Conservation (phyloP, 1,140 invertebrate species). For the Drosophila auraria region DNA sequence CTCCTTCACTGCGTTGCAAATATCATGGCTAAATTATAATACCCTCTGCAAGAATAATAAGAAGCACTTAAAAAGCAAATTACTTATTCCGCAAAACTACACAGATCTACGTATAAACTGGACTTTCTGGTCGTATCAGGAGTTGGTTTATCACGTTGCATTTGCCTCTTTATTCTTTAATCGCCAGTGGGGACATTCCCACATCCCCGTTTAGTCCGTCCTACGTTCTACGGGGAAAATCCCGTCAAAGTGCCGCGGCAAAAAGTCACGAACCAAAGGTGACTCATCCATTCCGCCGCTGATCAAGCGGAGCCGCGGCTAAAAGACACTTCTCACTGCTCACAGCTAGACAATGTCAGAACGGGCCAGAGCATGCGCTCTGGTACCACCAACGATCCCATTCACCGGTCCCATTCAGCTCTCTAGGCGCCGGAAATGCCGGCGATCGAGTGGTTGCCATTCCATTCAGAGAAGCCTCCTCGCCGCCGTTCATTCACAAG, state of each 20-base stretch:
- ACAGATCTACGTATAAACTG: neutral
- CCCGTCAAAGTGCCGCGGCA: conserved; percentile 45
- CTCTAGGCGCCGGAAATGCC: conserved; percentile 53
- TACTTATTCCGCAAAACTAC: no score
- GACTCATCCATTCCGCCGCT: conserved; percentile 28
- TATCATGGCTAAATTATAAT: no score
- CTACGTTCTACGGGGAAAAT: conserved; percentile 29
- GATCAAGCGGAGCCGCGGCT: conserved; percentile 37
- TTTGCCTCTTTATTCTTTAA: neutral
- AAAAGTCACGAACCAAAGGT: conserved; percentile 38
- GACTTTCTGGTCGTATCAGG: neutral
- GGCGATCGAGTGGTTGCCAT: conserved; percentile 38
- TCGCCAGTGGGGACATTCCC: conserved; percentile 34
- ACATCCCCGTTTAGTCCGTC: conserved; percentile 13
- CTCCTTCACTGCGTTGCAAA: no score
- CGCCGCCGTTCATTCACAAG: conserved; percentile 23
- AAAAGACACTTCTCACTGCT: conserved; percentile 16
- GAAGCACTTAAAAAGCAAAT: no score
- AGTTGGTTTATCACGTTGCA: neutral
- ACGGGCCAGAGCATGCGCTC: neutral
- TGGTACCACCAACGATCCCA: neutral
- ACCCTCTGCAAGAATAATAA: no score
- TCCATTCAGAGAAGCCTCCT: conserved; percentile 29
- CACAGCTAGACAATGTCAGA: conserved; percentile 14
- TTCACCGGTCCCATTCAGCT: conserved; percentile 23